Percentiles rank a stretch among this genome's conserved stretches.
These are phyloP conservation scores for Rhineura floridana DNA, from an alignment of 2,113 vertebrate species.

Conservation along the genomic window DNA sequence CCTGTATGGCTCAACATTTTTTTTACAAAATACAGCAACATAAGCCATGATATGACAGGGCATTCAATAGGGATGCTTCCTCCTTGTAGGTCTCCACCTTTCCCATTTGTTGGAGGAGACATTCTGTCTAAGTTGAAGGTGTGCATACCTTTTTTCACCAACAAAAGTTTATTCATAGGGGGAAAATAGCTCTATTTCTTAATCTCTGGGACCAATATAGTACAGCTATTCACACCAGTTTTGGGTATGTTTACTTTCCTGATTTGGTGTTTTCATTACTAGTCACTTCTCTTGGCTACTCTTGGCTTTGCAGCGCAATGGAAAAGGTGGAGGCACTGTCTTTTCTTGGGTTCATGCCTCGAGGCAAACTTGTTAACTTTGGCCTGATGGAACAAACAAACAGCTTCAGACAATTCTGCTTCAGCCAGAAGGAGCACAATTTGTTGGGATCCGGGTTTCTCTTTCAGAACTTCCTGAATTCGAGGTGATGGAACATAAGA, in stretches of 20 bases:
- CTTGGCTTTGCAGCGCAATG: slow-evolving; percentile 40
- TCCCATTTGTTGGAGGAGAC: not conserved
- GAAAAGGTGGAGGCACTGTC: slow-evolving; percentile 40
- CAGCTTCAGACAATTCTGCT: not conserved
- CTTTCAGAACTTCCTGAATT: not conserved
- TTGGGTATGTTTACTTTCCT: slow-evolving; percentile 46
- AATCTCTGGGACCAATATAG: not conserved
- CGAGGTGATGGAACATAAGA: slow-evolving; percentile 21
- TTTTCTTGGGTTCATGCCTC: not conserved
- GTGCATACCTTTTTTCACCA: not conserved
- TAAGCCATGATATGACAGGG: too few relatives aligned
- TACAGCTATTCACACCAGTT: slow-evolving; percentile 12
- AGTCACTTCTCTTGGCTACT: slow-evolving; percentile 59
- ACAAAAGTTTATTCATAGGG: not conserved
- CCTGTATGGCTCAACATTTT: too few relatives aligned
- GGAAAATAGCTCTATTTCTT: not conserved
- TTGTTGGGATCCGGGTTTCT: not conserved
- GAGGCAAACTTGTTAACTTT: slow-evolving; percentile 51
- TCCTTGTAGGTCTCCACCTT: not conserved
- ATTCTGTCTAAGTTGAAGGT: not conserved
- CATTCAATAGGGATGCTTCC: too few relatives aligned
- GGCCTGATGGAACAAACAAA: not conserved
- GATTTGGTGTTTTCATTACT: slow-evolving; percentile 61
- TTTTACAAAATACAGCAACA: too few relatives aligned
- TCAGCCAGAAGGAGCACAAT: slow-evolving; percentile 34